Evolutionary conservation across 2,888 invertebrate genomes (phyloP).

Genomic region (Thereva unica): DNA sequence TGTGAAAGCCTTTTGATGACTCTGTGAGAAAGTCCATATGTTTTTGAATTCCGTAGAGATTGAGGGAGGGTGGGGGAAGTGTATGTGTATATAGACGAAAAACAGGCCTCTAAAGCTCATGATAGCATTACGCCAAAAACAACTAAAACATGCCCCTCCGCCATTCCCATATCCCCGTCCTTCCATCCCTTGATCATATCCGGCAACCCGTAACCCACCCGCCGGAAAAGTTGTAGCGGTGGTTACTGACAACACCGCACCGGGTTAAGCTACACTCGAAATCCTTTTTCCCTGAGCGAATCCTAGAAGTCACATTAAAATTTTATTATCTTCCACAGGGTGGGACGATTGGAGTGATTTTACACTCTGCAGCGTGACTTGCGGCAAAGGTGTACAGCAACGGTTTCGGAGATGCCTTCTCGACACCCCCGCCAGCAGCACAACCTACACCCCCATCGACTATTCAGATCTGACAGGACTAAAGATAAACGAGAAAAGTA

Average conservation of each 20-base stretch:
- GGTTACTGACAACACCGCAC: background rate
- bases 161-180: too few relatives aligned
- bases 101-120: too few relatives aligned
- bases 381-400: conserved; percentile 58
- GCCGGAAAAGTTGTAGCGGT: too few relatives aligned
- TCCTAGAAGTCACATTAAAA: background rate
- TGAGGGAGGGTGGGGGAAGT: too few relatives aligned
- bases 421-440: conserved; percentile 50
- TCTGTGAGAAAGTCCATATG: too few relatives aligned
- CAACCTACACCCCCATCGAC: background rate
- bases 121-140: too few relatives aligned
- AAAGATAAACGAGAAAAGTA: conserved; percentile 16
- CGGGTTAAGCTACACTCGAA: background rate
- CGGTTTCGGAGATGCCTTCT: conserved; percentile 57
- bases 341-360: conserved; percentile 59
- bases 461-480: conserved; percentile 3
- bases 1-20: too few relatives aligned
- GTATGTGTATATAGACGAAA: too few relatives aligned
- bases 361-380: conserved; percentile 57
- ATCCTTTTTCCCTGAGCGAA: background rate
- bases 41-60: too few relatives aligned
- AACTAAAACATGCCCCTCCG: too few relatives aligned
- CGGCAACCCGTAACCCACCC: too few relatives aligned
- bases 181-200: too few relatives aligned
- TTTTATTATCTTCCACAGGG: conserved; percentile 46